Percentiles rank a stretch among this genome's conserved stretches.
Conservation (phyloP, 2,797 vertebrate species). For the Syngnathus rostellatus region DNA sequence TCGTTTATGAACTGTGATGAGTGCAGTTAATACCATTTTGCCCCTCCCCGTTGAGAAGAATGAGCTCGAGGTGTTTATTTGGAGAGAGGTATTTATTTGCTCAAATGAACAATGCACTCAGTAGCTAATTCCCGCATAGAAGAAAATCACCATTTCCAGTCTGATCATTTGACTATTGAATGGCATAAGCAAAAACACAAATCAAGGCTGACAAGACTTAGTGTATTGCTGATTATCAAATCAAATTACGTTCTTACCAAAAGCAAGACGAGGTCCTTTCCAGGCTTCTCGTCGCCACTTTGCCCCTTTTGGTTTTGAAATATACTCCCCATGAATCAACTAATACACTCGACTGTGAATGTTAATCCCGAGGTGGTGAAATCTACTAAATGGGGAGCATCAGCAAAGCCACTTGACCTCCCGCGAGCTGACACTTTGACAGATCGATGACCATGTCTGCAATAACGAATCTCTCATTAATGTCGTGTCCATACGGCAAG, state of each 20-base stretch:
- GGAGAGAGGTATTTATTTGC: too few relatives aligned
- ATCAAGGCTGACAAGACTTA: background rate
- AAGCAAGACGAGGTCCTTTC: background rate
- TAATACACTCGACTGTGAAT: background rate
- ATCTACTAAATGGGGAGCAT: background rate
- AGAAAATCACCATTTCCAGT: background rate
- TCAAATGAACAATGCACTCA: background rate
- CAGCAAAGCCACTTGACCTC: background rate
- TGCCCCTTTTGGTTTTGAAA: background rate
- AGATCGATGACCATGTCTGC: background rate
- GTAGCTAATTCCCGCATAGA: background rate
- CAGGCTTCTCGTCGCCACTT: background rate
- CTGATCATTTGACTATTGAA: background rate
- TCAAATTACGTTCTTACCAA: background rate
- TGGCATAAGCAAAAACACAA: background rate
- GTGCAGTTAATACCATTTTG: background rate
- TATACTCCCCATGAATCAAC: background rate
- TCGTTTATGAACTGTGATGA: background rate
- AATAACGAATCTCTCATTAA: conserved; percentile 6
- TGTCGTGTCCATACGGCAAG: background rate
- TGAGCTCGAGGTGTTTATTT: too few relatives aligned
- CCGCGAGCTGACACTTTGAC: background rate
- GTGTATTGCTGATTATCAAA: background rate
- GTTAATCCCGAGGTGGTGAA: background rate
- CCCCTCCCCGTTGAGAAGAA: too few relatives aligned